Conservation (phyloP, 2,888 invertebrate species). For the Lycocerus yunnanus region DNA sequence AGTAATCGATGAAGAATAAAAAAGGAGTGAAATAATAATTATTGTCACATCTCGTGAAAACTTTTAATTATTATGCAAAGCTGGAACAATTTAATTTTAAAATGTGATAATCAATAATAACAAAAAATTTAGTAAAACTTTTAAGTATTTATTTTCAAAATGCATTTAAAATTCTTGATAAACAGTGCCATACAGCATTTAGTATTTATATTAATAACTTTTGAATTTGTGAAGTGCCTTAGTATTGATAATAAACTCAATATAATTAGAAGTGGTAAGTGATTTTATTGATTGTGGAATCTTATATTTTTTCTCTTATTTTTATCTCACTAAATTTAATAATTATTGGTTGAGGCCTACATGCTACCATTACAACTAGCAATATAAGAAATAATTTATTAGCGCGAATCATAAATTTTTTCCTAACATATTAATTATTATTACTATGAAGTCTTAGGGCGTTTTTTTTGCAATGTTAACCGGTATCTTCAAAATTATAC, state of each 20-base stretch:
- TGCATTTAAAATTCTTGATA: neutral
- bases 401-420: neutral
- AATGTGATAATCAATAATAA: neutral
- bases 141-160: neutral
- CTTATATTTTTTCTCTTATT: neutral
- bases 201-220: slow-evolving; percentile 21
- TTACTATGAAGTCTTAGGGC: neutral
- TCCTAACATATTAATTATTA: neutral
- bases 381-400: neutral
- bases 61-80: neutral
- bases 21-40: neutral
- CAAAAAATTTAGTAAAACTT: neutral
- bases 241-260: slow-evolving; percentile 56
- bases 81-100: neutral
- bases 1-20: neutral
- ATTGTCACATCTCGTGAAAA: neutral
- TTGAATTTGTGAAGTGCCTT: slow-evolving; percentile 43
- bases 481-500: neutral
- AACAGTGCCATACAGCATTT: neutral
- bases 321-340: neutral
- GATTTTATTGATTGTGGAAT: neutral
- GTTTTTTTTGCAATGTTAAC: neutral
- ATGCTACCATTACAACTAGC: neutral
- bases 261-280: slow-evolving; percentile 55
- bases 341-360: neutral